Percentiles rank a stretch among this genome's conserved stretches.
Evolutionary conservation across 2,888 invertebrate genomes (phyloP).

Genomic region (Ischnura elegans): DNA sequence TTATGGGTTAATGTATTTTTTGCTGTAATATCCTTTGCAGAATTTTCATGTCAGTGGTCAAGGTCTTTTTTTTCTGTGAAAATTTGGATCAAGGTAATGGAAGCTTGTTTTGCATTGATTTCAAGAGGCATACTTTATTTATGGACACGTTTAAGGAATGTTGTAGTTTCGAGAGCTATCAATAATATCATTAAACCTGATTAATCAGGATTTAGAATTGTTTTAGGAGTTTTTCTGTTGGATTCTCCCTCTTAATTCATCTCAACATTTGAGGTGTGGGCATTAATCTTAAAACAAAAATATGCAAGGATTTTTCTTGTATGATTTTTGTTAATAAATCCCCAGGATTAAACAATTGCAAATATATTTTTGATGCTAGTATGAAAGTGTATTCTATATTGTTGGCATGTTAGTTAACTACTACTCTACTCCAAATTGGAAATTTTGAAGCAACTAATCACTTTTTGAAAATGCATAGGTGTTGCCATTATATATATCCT

Average conservation of each 20-base stretch:
- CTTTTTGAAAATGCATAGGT: constrained; percentile 50
- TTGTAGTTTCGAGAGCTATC: constrained; percentile 17
- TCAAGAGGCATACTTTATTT: constrained; percentile 15
- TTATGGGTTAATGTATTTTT: background rate
- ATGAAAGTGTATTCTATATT: constrained; percentile 64
- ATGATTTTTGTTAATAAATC: constrained; percentile 59
- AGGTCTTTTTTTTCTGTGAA: background rate
- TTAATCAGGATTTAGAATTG: constrained; percentile 23
- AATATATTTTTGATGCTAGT: constrained; percentile 67
- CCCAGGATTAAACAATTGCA: constrained; percentile 63
- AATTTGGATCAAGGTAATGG: constrained; percentile 14
- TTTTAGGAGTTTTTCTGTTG: constrained; percentile 42
- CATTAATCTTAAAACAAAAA: constrained; percentile 47
- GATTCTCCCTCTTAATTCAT: constrained; percentile 39
- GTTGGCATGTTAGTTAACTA: constrained; percentile 62
- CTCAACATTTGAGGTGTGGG: constrained; percentile 48
- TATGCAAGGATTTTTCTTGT: constrained; percentile 62
- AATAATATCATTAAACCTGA: background rate
- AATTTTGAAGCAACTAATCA: constrained; percentile 32
- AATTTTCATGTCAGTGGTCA: constrained; percentile 30
- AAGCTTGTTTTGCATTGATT: constrained; percentile 23
- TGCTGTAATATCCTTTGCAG: background rate
- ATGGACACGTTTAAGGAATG: constrained; percentile 51
- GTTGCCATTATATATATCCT: constrained; percentile 50
- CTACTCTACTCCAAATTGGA: constrained; percentile 47